These are phyloP conservation scores for Tragelaphus buxtoni DNA, from an alignment of 2,113 vertebrate species.

Conservation along the genomic window DNA sequence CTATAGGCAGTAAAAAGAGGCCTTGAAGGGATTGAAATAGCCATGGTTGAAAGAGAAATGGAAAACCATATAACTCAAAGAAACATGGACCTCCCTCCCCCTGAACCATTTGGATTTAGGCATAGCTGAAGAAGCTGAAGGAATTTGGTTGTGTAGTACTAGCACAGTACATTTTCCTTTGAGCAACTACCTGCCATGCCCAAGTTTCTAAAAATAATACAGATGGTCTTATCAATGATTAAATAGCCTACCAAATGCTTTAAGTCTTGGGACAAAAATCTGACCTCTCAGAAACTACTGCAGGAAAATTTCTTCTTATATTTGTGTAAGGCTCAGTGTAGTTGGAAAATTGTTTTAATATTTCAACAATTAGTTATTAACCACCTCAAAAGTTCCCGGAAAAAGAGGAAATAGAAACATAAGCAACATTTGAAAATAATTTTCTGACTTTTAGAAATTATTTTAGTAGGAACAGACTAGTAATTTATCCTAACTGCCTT, in stretches of 20 bases:
- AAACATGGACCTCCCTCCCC: neutral
- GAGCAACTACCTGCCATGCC: neutral
- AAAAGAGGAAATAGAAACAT: neutral
- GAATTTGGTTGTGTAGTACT: neutral
- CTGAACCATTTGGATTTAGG: neutral
- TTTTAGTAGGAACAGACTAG: neutral
- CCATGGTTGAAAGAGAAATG: neutral
- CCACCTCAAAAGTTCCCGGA: neutral
- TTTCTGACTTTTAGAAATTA: neutral
- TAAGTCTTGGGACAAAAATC: neutral
- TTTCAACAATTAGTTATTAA: neutral
- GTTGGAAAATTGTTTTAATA: neutral
- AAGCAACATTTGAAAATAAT: constrained; percentile 1
- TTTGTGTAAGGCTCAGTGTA: neutral
- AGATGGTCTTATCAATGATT: neutral
- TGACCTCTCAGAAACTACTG: neutral
- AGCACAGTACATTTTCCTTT: neutral
- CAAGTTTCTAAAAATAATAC: neutral
- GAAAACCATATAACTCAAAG: neutral
- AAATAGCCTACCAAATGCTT: neutral
- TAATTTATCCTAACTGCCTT: neutral
- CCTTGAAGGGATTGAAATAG: neutral
- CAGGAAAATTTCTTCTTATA: neutral
- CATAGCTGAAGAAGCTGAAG: neutral
- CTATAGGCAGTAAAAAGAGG: neutral